phyloP scores from a whole-genome alignment of 2,888 invertebrate genomes.

The Drosophila sordidula region DNA sequence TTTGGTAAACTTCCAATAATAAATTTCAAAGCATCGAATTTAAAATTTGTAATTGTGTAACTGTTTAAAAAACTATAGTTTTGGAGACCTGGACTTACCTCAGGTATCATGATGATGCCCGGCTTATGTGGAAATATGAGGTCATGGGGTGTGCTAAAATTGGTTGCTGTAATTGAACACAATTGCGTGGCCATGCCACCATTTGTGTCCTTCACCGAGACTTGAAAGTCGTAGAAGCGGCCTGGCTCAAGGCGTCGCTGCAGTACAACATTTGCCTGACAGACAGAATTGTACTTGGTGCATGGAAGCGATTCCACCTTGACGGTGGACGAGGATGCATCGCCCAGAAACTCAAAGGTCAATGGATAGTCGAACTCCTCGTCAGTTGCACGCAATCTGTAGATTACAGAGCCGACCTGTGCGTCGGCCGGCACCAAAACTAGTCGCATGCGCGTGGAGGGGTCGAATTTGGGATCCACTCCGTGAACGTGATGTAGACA shows the following conservation, averaged over 20 bases:
- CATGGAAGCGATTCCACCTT: constrained; percentile 93
- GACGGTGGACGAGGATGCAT: constrained; percentile 91
- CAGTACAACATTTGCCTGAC: constrained; percentile 94
- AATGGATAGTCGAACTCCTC: constrained; percentile 95
- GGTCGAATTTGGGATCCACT: constrained; percentile 93
- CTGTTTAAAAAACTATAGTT: not conserved
- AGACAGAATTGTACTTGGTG: constrained; percentile 93
- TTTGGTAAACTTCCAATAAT: not conserved
- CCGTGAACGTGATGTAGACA: constrained; percentile 81
- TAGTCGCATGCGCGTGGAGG: constrained; percentile 92
- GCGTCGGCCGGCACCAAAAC: constrained; percentile 94
- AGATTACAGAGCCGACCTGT: constrained; percentile 93
- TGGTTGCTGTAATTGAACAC: constrained; percentile 93
- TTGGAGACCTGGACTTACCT: constrained; percentile 86
- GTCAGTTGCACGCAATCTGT: constrained; percentile 94
- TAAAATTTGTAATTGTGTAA: too few relatives aligned
- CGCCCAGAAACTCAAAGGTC: constrained; percentile 91
- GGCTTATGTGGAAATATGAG: constrained; percentile 93
- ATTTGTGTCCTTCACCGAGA: constrained; percentile 90
- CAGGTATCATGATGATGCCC: constrained; percentile 90
- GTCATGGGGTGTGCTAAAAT: constrained; percentile 93
- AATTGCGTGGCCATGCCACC: constrained; percentile 91
- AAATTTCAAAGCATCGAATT: too few relatives aligned
- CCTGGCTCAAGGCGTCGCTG: constrained; percentile 91
- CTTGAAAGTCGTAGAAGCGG: constrained; percentile 93